A percentile compares a stretch with the other conserved stretches of the same genome.
phyloP scores from a whole-genome alignment of 2,113 vertebrate genomes.

The Balaeniceps rex region DNA sequence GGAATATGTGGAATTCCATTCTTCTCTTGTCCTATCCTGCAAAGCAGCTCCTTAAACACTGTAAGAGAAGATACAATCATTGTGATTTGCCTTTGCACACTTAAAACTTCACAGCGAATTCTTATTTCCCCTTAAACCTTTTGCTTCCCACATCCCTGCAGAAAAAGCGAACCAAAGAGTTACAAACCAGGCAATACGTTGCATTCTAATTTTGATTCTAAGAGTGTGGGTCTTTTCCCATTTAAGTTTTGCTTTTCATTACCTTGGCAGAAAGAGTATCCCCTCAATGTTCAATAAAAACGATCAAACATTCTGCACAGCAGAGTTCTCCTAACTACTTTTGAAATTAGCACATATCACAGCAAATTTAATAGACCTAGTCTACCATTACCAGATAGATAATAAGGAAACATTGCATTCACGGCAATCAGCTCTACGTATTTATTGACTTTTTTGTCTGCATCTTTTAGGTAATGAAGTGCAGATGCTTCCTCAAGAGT shows the following conservation, averaged over 20 bases:
- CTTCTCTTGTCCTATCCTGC: conserved; percentile 87
- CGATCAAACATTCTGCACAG: neutral
- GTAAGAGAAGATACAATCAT: neutral
- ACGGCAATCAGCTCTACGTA: neutral
- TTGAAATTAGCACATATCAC: neutral
- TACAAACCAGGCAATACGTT: neutral
- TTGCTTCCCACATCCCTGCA: neutral
- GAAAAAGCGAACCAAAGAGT: neutral
- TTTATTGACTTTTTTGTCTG: neutral
- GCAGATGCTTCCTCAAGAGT: neutral
- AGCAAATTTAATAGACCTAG: neutral
- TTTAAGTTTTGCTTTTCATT: neutral
- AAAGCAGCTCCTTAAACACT: conserved; percentile 98
- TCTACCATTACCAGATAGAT: neutral
- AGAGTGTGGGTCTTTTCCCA: neutral
- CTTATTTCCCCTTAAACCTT: neutral
- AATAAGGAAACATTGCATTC: neutral
- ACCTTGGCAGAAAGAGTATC: neutral
- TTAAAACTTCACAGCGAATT: neutral
- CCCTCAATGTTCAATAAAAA: neutral
- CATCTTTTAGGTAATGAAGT: neutral
- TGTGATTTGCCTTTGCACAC: neutral
- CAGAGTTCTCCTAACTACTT: neutral
- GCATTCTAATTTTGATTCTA: neutral
- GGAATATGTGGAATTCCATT: conserved; percentile 91